A percentile compares a stretch with the other conserved stretches of the same genome.
phyloP scores from a whole-genome alignment of 2,797 vertebrate genomes.

The Holocentrus rufus region DNA sequence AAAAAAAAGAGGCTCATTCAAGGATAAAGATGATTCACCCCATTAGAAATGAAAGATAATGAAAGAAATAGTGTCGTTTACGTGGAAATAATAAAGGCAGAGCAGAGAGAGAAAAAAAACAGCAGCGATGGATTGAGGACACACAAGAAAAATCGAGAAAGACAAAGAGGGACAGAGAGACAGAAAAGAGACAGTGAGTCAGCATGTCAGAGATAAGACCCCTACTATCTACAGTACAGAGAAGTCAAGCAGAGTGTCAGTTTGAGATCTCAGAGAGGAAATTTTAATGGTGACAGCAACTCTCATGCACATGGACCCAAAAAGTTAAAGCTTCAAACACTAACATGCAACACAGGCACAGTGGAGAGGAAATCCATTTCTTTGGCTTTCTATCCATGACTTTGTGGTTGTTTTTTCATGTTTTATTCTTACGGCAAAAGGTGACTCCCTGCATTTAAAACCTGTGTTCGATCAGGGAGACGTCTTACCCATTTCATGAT shows the following conservation, averaged over 20 bases:
- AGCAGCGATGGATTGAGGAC: slow-evolving; percentile 50
- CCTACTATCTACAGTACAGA: slow-evolving; percentile 61
- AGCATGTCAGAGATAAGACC: slow-evolving; percentile 68
- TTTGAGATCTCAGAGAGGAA: slow-evolving; percentile 54
- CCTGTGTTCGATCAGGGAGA: background rate
- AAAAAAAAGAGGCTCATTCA: slow-evolving; percentile 24
- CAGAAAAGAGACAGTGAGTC: slow-evolving; percentile 74
- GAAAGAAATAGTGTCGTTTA: slow-evolving; percentile 15
- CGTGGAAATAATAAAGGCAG: slow-evolving; percentile 40
- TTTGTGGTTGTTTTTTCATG: background rate
- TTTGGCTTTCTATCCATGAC: slow-evolving; percentile 16
- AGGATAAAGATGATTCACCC: slow-evolving; percentile 32
- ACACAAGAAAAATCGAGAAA: slow-evolving; percentile 56
- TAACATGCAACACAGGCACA: slow-evolving; percentile 55
- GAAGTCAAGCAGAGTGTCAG: slow-evolving; percentile 68
- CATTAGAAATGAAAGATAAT: slow-evolving; percentile 41
- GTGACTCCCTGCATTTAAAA: background rate
- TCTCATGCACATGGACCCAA: slow-evolving; percentile 54
- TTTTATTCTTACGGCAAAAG: background rate
- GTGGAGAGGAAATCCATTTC: background rate
- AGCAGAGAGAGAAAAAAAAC: slow-evolving; percentile 37
- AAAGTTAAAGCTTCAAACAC: slow-evolving; percentile 49
- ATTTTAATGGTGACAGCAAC: slow-evolving; percentile 49
- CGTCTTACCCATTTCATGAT: slow-evolving; percentile 93
- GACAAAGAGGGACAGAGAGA: slow-evolving; percentile 71